A percentile compares a stretch with the other conserved stretches of the same genome.
Conservation (phyloP, 2,888 invertebrate species). For the Polyploca ridens region DNA sequence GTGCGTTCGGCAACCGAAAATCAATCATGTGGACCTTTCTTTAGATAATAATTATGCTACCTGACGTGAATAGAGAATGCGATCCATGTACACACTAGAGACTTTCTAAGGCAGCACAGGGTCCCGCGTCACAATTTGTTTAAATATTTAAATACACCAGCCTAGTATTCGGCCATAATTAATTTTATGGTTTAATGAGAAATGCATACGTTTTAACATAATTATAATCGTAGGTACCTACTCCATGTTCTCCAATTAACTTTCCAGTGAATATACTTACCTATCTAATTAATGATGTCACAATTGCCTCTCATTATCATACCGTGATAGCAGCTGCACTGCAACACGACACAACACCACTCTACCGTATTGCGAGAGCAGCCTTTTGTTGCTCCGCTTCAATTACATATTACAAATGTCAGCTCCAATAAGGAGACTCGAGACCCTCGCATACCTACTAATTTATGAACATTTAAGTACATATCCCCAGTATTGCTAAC, state of each 20-base stretch:
- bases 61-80: slow-evolving; percentile 3
- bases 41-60: slow-evolving; percentile 8
- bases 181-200: neutral
- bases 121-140: neutral
- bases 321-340: neutral
- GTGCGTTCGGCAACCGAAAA: slow-evolving; percentile 30
- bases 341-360: no score
- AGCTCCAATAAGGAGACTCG: neutral
- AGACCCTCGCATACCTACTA: neutral
- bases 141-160: neutral
- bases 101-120: neutral
- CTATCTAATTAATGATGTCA: neutral
- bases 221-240: neutral
- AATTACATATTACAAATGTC: neutral
- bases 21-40: slow-evolving; percentile 33
- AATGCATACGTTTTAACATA: slow-evolving; percentile 8
- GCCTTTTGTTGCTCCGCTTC: neutral
- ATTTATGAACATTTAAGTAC: neutral
- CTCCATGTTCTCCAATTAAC: neutral
- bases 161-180: neutral
- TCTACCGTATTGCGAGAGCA: no score
- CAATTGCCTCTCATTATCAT: neutral
- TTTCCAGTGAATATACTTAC: neutral
- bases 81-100: no score
- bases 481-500: neutral